Conservation (phyloP, 2,113 vertebrate species). For the Agapornis roseicollis region DNA sequence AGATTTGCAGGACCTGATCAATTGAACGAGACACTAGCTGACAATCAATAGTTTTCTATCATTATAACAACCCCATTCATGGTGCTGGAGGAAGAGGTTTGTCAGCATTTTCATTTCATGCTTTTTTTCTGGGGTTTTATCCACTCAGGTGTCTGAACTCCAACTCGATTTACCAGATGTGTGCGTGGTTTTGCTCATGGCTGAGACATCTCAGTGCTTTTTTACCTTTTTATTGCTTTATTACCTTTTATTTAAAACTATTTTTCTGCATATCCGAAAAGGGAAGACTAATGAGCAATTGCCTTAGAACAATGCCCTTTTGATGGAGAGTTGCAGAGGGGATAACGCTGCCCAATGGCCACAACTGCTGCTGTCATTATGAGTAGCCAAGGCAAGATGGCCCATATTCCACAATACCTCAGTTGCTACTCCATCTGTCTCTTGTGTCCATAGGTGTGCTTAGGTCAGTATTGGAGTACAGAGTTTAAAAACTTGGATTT, state of each 20-base stretch:
- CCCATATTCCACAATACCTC: background rate
- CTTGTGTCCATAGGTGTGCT: rapidly evolving
- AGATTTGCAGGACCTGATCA: conserved; percentile 62
- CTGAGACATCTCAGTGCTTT: background rate
- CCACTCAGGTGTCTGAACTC: background rate
- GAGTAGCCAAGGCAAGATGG: background rate
- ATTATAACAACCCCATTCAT: conserved; percentile 40
- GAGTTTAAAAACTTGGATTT: background rate
- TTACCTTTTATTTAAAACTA: background rate
- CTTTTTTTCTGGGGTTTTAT: background rate
- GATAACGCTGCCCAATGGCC: background rate
- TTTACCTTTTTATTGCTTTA: background rate
- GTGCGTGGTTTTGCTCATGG: background rate
- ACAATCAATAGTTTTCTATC: conserved; percentile 68
- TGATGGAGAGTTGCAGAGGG: background rate
- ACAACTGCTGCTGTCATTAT: background rate
- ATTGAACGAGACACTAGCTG: conserved; percentile 36
- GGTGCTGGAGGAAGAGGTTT: background rate
- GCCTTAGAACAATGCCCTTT: background rate
- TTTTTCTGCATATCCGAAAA: background rate
- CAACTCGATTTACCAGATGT: background rate
- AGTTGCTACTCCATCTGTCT: background rate
- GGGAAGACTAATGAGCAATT: background rate
- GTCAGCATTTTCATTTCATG: conserved; percentile 56
- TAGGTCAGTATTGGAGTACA: background rate